Evolutionary conservation across 2,113 vertebrate genomes (phyloP), one percentile per base, ranked within the genome.

Genomic region (Lagopus muta): DNA sequence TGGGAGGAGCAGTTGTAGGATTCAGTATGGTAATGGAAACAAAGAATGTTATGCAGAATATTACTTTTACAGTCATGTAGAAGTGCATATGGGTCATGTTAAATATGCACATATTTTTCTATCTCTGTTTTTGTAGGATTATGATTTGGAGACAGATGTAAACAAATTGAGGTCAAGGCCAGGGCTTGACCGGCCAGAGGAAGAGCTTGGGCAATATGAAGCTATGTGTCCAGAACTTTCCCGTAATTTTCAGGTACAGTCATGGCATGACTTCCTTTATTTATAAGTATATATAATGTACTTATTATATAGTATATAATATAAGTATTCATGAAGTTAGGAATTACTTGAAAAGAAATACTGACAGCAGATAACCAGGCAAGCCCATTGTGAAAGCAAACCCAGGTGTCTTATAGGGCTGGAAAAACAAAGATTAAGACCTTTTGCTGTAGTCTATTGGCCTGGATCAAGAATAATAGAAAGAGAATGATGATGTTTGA

Each of bases 131-230:
- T 52, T 93, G n/a, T 81, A 99, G 99, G 98, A 99, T 72, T 98
- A 99, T 36, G 99, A 99, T 86, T 97, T 99, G 94, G 99, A 99
- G 97, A 99, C 98, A 15, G 99, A 99, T 48, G 57, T 98, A 75
- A 97, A 94, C 92, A 98, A 98, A 83, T 88, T 99, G 86, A 97
- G 66, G 36, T 86, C 96, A 52, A 97, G 86, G 17, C 97, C 98
- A 18, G 94, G 92, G 6, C 98, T 96, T 27, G 98, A 99, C 90
- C 54, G 98, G 40, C 97, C 98, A 21, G 97, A 97, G 88, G 97
- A 97, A n/a, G 98, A 98, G 11, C 95, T 99, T 90, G 62, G 76
- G 5, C 98, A 98, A 32, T 99, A 99, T 60, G 89, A 90, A 64
- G 82, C 83, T 2, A 71, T 99, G 91, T 99, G 98, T 91, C 97